Percentiles rank a stretch among this genome's conserved stretches.
Evolutionary conservation across 2,888 invertebrate species (phyloP).

Genomic region (Peribatodes rhomboidaria): DNA sequence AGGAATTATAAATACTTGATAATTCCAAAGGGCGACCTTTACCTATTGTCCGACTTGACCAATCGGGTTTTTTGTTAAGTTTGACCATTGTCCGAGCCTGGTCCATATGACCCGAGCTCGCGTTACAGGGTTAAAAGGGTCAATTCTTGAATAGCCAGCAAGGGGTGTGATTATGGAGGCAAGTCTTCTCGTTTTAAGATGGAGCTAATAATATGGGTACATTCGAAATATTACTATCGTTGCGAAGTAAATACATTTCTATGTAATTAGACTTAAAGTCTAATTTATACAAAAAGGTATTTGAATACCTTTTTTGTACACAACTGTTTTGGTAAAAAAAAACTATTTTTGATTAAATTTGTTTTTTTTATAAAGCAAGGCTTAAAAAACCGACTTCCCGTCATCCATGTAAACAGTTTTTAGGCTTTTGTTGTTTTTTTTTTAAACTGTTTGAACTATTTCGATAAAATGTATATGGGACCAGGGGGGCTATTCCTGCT

Average conservation of each 20-base stretch:
- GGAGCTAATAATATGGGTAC: constrained; percentile 1
- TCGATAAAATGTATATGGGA: too few species aligned
- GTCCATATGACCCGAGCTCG: constrained; percentile 82
- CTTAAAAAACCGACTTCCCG: too few species aligned
- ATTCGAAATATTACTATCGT: constrained; percentile 1
- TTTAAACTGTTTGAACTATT: too few species aligned
- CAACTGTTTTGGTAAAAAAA: too few species aligned
- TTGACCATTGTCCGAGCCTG: constrained; percentile 70
- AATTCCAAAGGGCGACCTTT: constrained; percentile 70
- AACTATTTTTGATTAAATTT: too few species aligned
- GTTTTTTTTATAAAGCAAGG: too few species aligned
- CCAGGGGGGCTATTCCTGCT: too few species aligned
- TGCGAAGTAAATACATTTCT: background rate
- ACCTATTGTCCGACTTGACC: constrained; percentile 68
- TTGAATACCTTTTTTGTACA: too few species aligned
- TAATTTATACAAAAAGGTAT: too few species aligned
- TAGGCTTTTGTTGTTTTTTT: too few species aligned
- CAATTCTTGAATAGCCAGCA: constrained; percentile 60
- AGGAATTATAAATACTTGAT: constrained; percentile 45
- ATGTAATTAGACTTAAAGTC: too few species aligned
- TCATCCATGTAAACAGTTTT: too few species aligned
- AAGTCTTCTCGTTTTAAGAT: constrained; percentile 30
- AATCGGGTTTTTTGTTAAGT: constrained; percentile 72
- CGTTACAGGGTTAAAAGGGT: constrained; percentile 72
- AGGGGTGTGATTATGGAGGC: constrained; percentile 34